Percentiles rank a stretch among this genome's conserved stretches.
Conservation (phyloP, 2,113 vertebrate genomes). For the Monopterus albus region DNA sequence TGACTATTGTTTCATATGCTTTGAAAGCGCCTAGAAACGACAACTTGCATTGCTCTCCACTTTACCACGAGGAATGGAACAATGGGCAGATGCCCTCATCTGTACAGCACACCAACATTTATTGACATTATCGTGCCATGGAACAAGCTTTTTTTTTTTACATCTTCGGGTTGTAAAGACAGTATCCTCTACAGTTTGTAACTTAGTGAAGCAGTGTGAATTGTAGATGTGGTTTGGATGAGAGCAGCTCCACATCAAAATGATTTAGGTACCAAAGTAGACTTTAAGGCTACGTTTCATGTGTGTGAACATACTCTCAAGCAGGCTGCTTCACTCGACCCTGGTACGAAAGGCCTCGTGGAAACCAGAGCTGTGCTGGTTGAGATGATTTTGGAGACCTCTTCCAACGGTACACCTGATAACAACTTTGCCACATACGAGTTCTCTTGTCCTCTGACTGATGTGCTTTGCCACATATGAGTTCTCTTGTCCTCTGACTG, state of each 20-base stretch:
- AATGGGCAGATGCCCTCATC: slow-evolving; percentile 7
- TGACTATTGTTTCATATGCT: slow-evolving; percentile 46
- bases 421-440: not conserved
- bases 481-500: not conserved
- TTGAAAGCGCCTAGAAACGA: slow-evolving; percentile 32
- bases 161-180: slow-evolving; percentile 35
- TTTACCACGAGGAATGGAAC: slow-evolving; percentile 20
- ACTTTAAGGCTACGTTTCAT: slow-evolving; percentile 26
- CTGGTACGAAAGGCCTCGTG: slow-evolving; percentile 50
- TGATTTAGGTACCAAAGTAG: slow-evolving; percentile 40
- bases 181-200: slow-evolving; percentile 51
- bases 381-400: not conserved
- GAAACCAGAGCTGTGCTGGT: not conserved
- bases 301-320: not conserved
- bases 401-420: slow-evolving; percentile 24
- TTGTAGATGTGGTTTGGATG: slow-evolving; percentile 32
- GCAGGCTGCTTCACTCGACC: slow-evolving; percentile 5
- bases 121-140: slow-evolving; percentile 23
- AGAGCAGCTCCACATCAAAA: slow-evolving; percentile 12
- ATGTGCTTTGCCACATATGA: not conserved
- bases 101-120: slow-evolving; percentile 17
- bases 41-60: not conserved
- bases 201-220: slow-evolving; percentile 23
- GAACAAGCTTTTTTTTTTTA: too few relatives aligned
- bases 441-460: not conserved